Evolutionary conservation across 2,113 vertebrate species (phyloP), one percentile per base, ranked within the genome.

Genomic region (Anguilla rostrata): DNA sequence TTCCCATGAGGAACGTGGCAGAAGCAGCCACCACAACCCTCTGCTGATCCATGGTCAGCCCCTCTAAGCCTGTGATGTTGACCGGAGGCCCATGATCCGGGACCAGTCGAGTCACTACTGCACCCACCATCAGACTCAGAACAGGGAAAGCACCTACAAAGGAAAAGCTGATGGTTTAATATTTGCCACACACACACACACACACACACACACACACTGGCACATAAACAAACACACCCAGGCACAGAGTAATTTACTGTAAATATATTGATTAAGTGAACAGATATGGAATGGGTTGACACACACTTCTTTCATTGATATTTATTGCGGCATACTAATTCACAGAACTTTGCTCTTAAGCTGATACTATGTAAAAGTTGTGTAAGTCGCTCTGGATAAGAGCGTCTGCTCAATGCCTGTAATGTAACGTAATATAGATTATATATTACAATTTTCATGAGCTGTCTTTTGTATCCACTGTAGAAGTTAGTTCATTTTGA

Each of bases 81-180:
- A 75, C 89, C 0, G 75, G 8, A 0, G 86, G 85, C 20, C 92
- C 91, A 0, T 87, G 49, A 0, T 95, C 95, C 0, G 96, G 92
- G 8, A 93, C 94, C 43, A 97, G 49, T 34, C 94, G 95, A 29
- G 89, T 82, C 29, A 97, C 97, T 0, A 94, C 95, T 22, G 91
- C 93, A 84, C 97, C 97, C n/a, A 99, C 94, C 98, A 98, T 99
- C 81, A 97, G 91, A 89, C 98, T 97, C 78, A 99, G 91, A 81
- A 99, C 96, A 0, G 98, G 97, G 88, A 99, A 99, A 0, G 98
- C 94, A 85, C 98, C 98, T 99, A 60, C 18, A 82, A 12, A 84
- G 82, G 56, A 60, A 82, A 29, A 7, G 0, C 29, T 83, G 53
- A 39, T 34, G 26, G 53, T 39, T 40, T 39, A 80, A 41, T 40